Base-by-base conservation (phyloP, 2,888 invertebrate genomes). In the Chaetoderma sp. region DNA sequence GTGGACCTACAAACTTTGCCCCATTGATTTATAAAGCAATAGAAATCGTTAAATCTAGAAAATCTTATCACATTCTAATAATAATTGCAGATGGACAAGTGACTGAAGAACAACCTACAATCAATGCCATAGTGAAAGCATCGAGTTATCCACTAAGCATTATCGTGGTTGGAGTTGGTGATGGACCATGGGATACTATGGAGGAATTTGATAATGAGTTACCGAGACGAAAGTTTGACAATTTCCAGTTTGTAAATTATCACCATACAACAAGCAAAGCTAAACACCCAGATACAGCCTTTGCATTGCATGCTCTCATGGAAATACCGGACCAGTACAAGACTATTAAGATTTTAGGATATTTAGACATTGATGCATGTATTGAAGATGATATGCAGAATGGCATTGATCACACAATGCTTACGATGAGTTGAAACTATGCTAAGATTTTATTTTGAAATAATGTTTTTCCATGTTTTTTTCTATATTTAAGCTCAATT, bases 81-180 rank as follows among this genome's bases (percentile, higher is more conserved):
- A 87, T 89, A 59, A 84, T 89, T 58, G 88, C 88, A 10, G 89
- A 89, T 68, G 89, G 89, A 1, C 88, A 88, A 70, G 87, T 89
- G 27, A 87, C 84, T 2, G 87, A 88, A 63, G 88, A 88, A 65
- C 77, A 82, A 25, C 81, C 83, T 13, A 88, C 88, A 0, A 78
- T 87, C 1, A 79, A 87, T 23, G 88, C 88, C 4, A 88, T 89
- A 5, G 86, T 88, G 0, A 82, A 84, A 33, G 88, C 89, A 1
- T 88, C 88, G n/a, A 77, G 84, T 54, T 83, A 85, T 63, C 88
- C 88, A 6, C 79, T 89, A 45, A 88, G 88, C 49, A 88, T 89
- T 65, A 86, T 88, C 54, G 86, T 88, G 16, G 87, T 89, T 1
- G 89, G 89, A 0, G 88, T 89, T n/a, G 89, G 89, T 2, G 89